A percentile compares a stretch with the other conserved stretches of the same genome.
phyloP scores from a whole-genome alignment of 2,113 vertebrate species.

The Pseudopodoces humilis region DNA sequence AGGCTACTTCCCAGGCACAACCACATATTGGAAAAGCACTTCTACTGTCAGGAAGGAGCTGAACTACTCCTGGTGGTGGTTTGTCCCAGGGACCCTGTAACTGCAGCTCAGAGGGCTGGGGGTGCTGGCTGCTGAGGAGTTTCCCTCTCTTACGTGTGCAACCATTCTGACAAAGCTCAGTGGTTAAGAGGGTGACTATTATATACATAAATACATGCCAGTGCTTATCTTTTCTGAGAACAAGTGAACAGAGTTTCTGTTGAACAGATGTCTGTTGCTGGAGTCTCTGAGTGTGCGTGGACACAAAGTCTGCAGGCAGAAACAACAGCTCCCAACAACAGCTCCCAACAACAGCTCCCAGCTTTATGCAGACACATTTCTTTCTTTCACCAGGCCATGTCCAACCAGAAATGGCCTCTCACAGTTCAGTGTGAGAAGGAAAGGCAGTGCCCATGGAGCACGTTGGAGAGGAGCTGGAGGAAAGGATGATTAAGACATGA shows the following conservation, averaged over 20 bases:
- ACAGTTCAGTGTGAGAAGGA: accelerated
- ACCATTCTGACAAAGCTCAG: not conserved
- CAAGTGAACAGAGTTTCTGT: not conserved
- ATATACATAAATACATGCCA: not conserved
- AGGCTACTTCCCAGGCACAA: not conserved
- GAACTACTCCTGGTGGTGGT: not conserved
- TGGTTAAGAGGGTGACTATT: not conserved
- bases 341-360: not conserved
- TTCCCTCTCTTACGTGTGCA: too few relatives aligned
- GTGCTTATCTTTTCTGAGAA: not conserved
- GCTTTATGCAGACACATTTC: not conserved
- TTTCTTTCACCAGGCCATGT: not conserved
- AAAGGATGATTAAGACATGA: not conserved
- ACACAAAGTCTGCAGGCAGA: not conserved
- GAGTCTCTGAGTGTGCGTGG: not conserved
- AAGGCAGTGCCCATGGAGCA: not conserved
- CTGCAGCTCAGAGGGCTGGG: not conserved
- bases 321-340: not conserved
- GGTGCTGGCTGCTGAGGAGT: not conserved
- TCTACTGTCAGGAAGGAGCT: not conserved
- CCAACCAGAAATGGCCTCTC: not conserved
- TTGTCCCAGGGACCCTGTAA: accelerated
- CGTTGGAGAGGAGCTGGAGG: not conserved
- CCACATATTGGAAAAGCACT: not conserved
- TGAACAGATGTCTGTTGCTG: not conserved